Conservation (phyloP, 2,888 invertebrate genomes). For the Thera obeliscata region DNA sequence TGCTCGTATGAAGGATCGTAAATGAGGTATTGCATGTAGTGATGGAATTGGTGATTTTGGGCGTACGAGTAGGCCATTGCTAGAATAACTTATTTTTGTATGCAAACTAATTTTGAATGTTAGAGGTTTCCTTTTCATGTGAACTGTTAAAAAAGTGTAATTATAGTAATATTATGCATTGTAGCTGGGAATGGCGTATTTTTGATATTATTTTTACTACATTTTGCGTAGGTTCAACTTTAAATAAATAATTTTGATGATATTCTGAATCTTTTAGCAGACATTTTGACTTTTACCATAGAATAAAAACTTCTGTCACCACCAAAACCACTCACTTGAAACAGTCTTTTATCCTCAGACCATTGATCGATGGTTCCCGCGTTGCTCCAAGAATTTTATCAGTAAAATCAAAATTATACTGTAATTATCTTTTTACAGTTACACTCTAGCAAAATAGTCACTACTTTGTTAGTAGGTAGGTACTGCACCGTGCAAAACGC, state of each 20-base stretch:
- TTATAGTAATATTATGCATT: neutral
- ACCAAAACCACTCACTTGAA: neutral
- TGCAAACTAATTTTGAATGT: neutral
- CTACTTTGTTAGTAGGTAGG: neutral
- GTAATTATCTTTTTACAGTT: no score
- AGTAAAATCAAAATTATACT: neutral
- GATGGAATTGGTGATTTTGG: neutral
- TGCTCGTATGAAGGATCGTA: constrained; percentile 15
- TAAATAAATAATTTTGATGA: neutral
- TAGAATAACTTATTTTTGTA: neutral
- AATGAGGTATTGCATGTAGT: constrained; percentile 13
- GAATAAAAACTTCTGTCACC: neutral
- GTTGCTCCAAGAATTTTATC: neutral
- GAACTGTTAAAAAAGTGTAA: neutral
- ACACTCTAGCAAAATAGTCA: neutral
- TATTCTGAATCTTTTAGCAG: neutral
- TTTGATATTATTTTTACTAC: neutral
- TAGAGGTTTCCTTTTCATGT: neutral
- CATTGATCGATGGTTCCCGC: no score
- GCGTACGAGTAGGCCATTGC: constrained; percentile 9
- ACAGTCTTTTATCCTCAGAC: no score
- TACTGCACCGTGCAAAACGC: neutral
- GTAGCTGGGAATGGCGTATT: neutral
- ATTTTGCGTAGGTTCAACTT: neutral
- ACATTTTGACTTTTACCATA: neutral